Percentiles rank a stretch among this genome's conserved stretches.
phyloP scores from a whole-genome alignment of 2,888 invertebrate species.

The Lepetodrilus schrolli region DNA sequence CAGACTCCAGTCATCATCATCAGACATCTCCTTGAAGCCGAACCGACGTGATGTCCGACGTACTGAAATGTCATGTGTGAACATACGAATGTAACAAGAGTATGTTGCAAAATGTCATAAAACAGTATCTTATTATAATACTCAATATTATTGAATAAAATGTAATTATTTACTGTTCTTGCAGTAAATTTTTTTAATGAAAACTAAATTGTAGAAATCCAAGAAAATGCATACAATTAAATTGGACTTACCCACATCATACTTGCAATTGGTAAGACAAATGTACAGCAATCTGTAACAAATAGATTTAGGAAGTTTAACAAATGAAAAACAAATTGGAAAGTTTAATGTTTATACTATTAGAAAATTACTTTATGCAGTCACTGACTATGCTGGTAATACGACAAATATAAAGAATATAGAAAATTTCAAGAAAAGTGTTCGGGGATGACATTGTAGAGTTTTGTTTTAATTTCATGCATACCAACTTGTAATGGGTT shows the following conservation, averaged over 20 bases:
- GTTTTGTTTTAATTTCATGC: too few species aligned
- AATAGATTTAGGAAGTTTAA: too few species aligned
- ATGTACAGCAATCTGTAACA: slow-evolving; percentile 70
- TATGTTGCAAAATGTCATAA: background rate
- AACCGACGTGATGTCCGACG: slow-evolving; percentile 82
- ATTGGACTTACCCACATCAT: slow-evolving; percentile 72
- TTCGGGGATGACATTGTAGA: too few species aligned
- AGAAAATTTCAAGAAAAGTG: too few species aligned
- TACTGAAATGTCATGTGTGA: slow-evolving; percentile 77
- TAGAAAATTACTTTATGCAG: too few species aligned
- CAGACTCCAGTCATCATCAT: slow-evolving; percentile 88
- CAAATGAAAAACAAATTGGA: too few species aligned
- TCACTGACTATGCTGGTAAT: too few species aligned
- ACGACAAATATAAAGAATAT: too few species aligned
- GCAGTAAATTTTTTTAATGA: background rate
- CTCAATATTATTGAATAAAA: background rate
- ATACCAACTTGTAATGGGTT: too few species aligned
- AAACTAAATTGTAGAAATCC: background rate
- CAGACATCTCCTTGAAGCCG: slow-evolving; percentile 85
- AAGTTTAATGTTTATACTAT: too few species aligned
- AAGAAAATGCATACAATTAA: background rate
- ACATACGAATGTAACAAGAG: background rate
- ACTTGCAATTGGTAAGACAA: slow-evolving; percentile 73
- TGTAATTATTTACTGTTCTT: background rate
- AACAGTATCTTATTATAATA: background rate